phyloP scores from a whole-genome alignment of 2,113 vertebrate genomes.

The Zapus hudsonius region DNA sequence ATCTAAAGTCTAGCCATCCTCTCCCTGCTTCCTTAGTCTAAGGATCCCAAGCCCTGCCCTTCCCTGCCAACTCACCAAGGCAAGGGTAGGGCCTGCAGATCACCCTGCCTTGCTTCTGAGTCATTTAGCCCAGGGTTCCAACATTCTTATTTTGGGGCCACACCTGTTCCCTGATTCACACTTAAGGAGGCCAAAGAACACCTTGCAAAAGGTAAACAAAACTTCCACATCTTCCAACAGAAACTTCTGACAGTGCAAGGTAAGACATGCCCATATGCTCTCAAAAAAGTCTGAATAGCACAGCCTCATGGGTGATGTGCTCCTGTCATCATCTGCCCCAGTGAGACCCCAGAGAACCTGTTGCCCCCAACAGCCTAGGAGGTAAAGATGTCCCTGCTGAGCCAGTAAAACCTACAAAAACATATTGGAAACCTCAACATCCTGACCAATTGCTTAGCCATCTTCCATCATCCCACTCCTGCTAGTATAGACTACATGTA shows the following conservation, averaged over 20 bases:
- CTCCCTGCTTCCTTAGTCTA: background rate
- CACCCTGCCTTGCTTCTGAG: constrained; percentile 37
- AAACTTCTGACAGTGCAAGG: constrained; percentile 42
- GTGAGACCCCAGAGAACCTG: background rate
- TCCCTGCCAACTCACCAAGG: background rate
- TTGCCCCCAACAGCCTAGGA: background rate
- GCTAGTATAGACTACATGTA: background rate
- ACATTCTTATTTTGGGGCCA: constrained; percentile 50
- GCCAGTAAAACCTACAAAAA: background rate
- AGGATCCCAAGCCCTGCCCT: background rate
- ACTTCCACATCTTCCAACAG: constrained; percentile 60
- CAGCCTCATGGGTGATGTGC: background rate
- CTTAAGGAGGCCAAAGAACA: constrained; percentile 51
- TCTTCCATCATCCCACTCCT: background rate
- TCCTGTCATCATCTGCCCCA: background rate
- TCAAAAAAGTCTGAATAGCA: constrained; percentile 25
- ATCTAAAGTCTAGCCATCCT: background rate
- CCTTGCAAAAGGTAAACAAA: constrained; percentile 61
- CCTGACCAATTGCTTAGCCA: background rate
- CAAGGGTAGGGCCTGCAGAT: constrained; percentile 17
- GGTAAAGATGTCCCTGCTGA: constrained; percentile 12
- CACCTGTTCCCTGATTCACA: constrained; percentile 62
- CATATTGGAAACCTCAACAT: constrained; percentile 32
- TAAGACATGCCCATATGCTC: constrained; percentile 6
- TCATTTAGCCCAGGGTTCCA: constrained; percentile 39